These are phyloP conservation scores for Melolontha melolontha DNA, from an alignment of 2,888 invertebrate genomes.

Conservation along the genomic window DNA sequence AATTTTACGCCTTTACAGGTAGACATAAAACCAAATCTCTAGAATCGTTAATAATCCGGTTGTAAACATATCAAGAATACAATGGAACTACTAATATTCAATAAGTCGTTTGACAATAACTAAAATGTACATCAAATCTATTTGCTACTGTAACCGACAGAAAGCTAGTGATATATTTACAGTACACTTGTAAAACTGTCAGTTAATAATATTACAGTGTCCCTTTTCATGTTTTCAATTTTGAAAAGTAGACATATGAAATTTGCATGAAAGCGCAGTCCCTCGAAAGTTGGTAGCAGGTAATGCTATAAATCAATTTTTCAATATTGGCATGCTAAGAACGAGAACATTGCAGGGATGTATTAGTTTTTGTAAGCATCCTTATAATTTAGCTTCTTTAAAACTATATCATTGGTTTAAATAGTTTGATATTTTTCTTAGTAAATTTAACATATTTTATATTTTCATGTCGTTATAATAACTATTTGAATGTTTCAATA, in stretches of 20 bases:
- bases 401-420: no score
- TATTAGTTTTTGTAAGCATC: no score
- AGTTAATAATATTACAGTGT: constrained; percentile 52
- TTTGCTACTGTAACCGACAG: constrained; percentile 21
- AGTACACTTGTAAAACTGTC: constrained; percentile 51
- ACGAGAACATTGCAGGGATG: background rate
- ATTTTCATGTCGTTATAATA: no score
- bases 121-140: constrained; percentile 5
- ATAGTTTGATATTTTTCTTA: no score
- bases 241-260: constrained; percentile 49
- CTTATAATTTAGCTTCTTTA: no score
- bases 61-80: constrained; percentile 28
- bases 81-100: constrained; percentile 43
- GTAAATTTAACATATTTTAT: no score
- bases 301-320: constrained; percentile 54
- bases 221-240: constrained; percentile 48
- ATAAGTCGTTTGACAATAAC: constrained; percentile 45
- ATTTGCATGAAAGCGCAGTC: constrained; percentile 52
- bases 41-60: constrained; percentile 23
- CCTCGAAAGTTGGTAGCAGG: constrained; percentile 46
- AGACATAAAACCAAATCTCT: background rate
- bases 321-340: constrained; percentile 46
- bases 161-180: constrained; percentile 51
- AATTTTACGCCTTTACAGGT: no score
- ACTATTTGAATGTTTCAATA: no score